These are phyloP conservation scores for Gopherus flavomarginatus DNA, from an alignment of 2,113 vertebrate species.

Conservation along the genomic window DNA sequence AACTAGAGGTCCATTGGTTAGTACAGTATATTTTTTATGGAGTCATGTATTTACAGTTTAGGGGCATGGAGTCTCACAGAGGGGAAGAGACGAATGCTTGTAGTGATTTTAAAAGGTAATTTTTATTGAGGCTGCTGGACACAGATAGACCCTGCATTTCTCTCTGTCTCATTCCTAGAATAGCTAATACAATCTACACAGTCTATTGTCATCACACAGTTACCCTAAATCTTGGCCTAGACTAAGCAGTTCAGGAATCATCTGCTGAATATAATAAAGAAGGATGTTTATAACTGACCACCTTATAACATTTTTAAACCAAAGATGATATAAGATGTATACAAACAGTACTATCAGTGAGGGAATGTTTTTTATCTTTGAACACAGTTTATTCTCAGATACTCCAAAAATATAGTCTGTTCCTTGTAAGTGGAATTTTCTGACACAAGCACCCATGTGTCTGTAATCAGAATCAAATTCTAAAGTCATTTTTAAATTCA, in stretches of 20 bases:
- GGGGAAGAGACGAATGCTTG: neutral
- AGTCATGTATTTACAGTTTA: slow-evolving; percentile 16
- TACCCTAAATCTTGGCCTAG: neutral
- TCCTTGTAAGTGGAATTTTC: neutral
- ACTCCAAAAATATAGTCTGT: neutral
- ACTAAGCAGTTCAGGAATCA: neutral
- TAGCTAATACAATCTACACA: neutral
- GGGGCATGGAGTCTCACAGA: neutral
- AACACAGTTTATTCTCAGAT: neutral
- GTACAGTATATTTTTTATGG: slow-evolving; percentile 72
- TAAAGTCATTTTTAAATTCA: neutral
- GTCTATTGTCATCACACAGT: neutral
- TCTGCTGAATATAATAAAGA: neutral
- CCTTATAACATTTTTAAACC: neutral
- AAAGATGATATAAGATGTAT: neutral
- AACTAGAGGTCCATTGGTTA: slow-evolving; percentile 89
- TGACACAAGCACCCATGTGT: neutral
- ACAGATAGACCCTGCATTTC: neutral
- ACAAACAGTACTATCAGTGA: neutral
- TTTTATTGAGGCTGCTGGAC: neutral
- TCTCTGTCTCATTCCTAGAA: neutral
- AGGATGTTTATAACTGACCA: neutral
- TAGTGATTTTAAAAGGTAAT: neutral
- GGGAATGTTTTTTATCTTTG: neutral
- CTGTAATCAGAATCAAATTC: neutral